Evolutionary conservation across 2,888 invertebrate genomes (phyloP).

Genomic region (Argyra leucocephala): DNA sequence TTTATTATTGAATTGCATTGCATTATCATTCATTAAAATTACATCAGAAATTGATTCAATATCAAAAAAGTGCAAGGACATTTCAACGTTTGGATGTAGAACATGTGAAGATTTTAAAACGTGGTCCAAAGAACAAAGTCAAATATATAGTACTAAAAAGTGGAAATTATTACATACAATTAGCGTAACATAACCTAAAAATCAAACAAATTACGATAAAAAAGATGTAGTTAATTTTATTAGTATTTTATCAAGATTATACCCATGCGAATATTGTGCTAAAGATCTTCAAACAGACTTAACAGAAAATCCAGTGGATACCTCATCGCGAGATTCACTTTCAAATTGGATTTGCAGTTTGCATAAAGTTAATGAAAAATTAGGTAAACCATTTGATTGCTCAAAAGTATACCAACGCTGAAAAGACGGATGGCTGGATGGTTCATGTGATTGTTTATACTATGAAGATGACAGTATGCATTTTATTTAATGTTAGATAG

Average conservation of each 20-base stretch:
- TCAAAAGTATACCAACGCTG: slow-evolving; percentile 81
- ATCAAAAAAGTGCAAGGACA: neutral
- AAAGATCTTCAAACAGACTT: slow-evolving; percentile 74
- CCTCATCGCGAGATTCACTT: slow-evolving; percentile 57
- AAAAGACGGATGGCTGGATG: slow-evolving; percentile 90
- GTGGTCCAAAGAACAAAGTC: slow-evolving; percentile 58
- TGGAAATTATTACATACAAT: slow-evolving; percentile 96
- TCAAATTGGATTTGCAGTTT: slow-evolving; percentile 84
- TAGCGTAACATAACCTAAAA: slow-evolving; percentile 86
- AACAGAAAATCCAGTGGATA: slow-evolving; percentile 58
- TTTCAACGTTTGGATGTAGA: slow-evolving; percentile 45
- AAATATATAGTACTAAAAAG: slow-evolving; percentile 34
- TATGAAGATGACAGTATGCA: too few relatives aligned
- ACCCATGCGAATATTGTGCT: slow-evolving; percentile 88
- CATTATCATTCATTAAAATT: neutral
- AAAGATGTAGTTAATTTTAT: slow-evolving; percentile 74
- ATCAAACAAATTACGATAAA: slow-evolving; percentile 62
- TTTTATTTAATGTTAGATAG: too few relatives aligned
- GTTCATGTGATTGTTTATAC: slow-evolving; percentile 67
- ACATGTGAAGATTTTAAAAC: slow-evolving; percentile 63
- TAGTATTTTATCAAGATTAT: slow-evolving; percentile 72
- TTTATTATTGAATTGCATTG: too few relatives aligned
- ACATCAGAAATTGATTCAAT: neutral
- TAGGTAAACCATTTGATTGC: slow-evolving; percentile 94
- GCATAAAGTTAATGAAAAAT: slow-evolving; percentile 79